Evolutionary conservation across 2,113 vertebrate genomes (phyloP).

Genomic region (Chionis minor): DNA sequence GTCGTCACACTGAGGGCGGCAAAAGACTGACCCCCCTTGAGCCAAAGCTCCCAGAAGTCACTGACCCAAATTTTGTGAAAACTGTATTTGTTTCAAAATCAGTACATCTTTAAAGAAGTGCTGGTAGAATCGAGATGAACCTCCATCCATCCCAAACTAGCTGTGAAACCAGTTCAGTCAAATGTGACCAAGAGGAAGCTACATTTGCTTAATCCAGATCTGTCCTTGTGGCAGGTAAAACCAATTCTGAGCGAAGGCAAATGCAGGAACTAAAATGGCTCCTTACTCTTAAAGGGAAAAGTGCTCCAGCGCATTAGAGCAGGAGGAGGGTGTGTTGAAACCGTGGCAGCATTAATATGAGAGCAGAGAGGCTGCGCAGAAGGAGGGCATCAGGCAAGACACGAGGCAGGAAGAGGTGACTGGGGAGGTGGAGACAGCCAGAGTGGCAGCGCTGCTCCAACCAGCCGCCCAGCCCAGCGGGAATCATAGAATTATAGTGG

Average conservation of each 20-base stretch:
- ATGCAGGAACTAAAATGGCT: not conserved
- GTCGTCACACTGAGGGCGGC: not conserved
- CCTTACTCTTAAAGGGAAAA: not conserved
- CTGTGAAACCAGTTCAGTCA: not conserved
- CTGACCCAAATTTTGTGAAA: not conserved
- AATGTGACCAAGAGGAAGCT: not conserved
- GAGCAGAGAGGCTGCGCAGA: not conserved
- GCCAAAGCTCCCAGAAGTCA: not conserved
- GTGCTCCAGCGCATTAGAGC: rapidly evolving
- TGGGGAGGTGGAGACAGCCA: not conserved
- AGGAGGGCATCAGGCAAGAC: not conserved
- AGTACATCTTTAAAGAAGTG: not conserved
- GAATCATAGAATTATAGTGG: no score
- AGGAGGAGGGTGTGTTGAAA: not conserved
- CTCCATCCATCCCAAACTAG: not conserved
- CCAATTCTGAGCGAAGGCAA: not conserved
- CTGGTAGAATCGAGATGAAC: not conserved
- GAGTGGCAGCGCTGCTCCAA: not conserved
- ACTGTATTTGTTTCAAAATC: not conserved
- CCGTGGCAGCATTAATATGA: not conserved
- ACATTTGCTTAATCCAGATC: not conserved
- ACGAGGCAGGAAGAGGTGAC: not conserved
- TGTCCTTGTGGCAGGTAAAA: not conserved
- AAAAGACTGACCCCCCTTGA: not conserved
- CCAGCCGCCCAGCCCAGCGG: rapidly evolving